These are phyloP conservation scores for Thereva unica DNA, from an alignment of 2,888 invertebrate genomes.

Conservation along the genomic window DNA sequence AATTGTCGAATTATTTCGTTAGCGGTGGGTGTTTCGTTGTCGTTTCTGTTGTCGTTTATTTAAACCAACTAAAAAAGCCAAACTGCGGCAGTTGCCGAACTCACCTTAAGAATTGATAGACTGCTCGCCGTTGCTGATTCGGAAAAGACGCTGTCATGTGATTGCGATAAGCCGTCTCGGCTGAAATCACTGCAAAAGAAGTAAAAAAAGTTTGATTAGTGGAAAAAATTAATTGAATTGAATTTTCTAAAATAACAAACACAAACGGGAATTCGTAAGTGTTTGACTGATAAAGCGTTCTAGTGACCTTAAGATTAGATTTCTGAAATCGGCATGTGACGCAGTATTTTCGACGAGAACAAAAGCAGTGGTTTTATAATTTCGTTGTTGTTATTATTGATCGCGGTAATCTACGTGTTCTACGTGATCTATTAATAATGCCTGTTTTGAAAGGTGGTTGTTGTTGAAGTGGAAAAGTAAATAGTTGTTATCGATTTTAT, in stretches of 20 bases:
- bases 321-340: background rate
- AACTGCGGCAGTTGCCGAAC: constrained; percentile 37
- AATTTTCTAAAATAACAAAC: background rate
- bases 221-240: background rate
- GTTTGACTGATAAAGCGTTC: background rate
- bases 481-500: too few relatives aligned
- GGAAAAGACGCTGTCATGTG: constrained; percentile 90
- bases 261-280: background rate
- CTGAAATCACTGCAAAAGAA: constrained; percentile 51
- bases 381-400: too few relatives aligned
- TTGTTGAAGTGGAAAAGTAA: too few relatives aligned
- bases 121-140: constrained; percentile 60
- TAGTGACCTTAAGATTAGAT: background rate
- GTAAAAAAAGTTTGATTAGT: constrained; percentile 13
- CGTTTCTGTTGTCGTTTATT: background rate
- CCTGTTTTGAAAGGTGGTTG: too few relatives aligned
- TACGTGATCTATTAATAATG: too few relatives aligned
- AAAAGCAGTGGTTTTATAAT: too few relatives aligned
- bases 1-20: too few relatives aligned
- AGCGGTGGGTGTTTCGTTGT: background rate
- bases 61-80: background rate
- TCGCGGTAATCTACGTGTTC: too few relatives aligned
- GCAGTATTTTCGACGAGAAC: too few relatives aligned
- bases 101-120: constrained; percentile 56
- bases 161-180: constrained; percentile 73